Conservation (phyloP, 1,140 invertebrate species). For the Papilio glaucus region DNA sequence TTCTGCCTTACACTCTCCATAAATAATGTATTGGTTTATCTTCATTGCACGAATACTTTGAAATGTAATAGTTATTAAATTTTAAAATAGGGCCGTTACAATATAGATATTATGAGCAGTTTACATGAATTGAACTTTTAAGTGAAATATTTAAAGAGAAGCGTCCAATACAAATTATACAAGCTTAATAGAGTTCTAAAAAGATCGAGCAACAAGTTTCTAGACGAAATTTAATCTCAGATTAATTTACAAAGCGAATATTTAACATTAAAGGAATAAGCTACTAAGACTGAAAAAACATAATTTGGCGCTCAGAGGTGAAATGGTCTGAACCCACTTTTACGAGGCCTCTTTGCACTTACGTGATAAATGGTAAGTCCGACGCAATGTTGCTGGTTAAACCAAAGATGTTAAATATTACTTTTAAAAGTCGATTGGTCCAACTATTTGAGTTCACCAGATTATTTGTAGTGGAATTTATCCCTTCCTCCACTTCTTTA, state of each 20-base stretch:
- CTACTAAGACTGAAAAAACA: not conserved
- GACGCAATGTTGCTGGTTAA: not conserved
- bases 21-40: not conserved
- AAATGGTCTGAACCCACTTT: not conserved
- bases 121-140: too few species aligned
- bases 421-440: not conserved
- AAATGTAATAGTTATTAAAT: not conserved
- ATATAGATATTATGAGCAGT: too few species aligned
- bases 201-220: not conserved
- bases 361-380: not conserved
- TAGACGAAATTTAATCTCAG: too few species aligned
- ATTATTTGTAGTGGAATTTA: not conserved
- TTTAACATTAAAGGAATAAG: too few species aligned
- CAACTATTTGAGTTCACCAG: not conserved
- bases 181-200: not conserved
- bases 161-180: too few species aligned
- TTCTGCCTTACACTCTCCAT: not conserved
- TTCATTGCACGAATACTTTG: not conserved
- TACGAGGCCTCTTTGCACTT: not conserved
- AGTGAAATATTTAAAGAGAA: too few species aligned
- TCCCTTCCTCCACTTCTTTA: too few species aligned
- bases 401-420: not conserved
- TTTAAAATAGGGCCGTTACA: not conserved
- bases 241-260: too few species aligned
- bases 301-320: not conserved